Percentiles rank a stretch among this genome's conserved stretches.
Evolutionary conservation across 2,888 invertebrate species (phyloP).

Genomic region (Laspeyria flexula): DNA sequence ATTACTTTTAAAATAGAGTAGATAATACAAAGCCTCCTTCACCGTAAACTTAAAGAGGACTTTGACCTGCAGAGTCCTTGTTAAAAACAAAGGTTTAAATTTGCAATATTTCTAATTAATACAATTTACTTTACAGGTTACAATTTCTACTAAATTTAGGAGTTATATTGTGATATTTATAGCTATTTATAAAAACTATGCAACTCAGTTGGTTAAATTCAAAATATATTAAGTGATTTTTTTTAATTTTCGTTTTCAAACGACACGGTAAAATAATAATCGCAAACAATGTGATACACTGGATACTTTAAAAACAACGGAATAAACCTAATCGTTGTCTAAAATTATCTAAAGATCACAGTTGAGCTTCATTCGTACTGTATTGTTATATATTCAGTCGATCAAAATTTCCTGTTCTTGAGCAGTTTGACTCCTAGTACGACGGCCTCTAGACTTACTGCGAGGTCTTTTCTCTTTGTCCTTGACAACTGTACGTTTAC

Average conservation of each 20-base stretch:
- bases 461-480: slow-evolving; percentile 71
- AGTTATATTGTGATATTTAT: too few relatives aligned
- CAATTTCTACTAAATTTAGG: too few relatives aligned
- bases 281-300: slow-evolving; percentile 28
- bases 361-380: slow-evolving; percentile 55
- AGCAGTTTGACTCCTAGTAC: slow-evolving; percentile 75
- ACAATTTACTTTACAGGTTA: too few relatives aligned
- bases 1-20: background rate
- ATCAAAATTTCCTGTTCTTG: slow-evolving; percentile 62
- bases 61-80: slow-evolving; percentile 19
- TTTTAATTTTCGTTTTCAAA: background rate
- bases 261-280: background rate
- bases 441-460: slow-evolving; percentile 75
- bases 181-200: too few relatives aligned
- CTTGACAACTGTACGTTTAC: slow-evolving; percentile 73
- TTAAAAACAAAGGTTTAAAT: background rate
- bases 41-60: slow-evolving; percentile 5
- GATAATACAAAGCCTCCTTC: slow-evolving; percentile 3
- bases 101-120: background rate
- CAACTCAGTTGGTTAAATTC: too few relatives aligned
- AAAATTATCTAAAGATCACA: slow-evolving; percentile 70
- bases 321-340: slow-evolving; percentile 55
- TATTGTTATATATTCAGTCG: slow-evolving; percentile 54
- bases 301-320: slow-evolving; percentile 40
- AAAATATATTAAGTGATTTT: too few relatives aligned